Evolutionary conservation across 2,888 invertebrate species (phyloP), one percentile per base, ranked within the genome.

Genomic region (Selenia dentaria): DNA sequence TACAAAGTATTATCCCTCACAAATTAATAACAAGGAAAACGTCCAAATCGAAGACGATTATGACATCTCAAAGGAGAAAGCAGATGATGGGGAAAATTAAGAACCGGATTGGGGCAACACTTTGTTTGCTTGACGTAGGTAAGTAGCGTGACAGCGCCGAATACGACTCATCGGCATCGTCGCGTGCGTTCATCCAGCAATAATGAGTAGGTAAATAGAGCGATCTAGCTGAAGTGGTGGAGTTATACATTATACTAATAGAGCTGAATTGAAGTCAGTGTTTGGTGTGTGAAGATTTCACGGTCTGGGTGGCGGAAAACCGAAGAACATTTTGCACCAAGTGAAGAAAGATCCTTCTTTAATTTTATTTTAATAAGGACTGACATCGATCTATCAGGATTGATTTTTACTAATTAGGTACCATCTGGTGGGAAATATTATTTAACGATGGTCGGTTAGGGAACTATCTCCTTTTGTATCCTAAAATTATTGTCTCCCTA

Each of bases 91-190:
- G 63, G 64, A 70, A 64, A 68, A 71, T 71, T 70, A 62, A 57
- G 65, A 74, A 71, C 74, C 71, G 69, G 71, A 66, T 62, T 42
- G 57, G 47, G 41, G 47, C 41, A 59, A 52, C 59, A 40, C 34
- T 51, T 41, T 61, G 46, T 61, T 45, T 57, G 50, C 40, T 57
- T 39, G 57, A 45, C 51, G 54, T 43, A 56, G 64, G 68, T 71
- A 80, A 83, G 82, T 83, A 74, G 67, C 80, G 74, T 82, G 77
- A 79, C 76, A 44, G 42, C 58, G 37, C 29, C 43, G 52, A 49
- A 35, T 53, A 40, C 40, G 35, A 36, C 49, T 54, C 42, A 37
- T 45, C 48, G 49, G 45, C 48, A 32, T 38, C 67, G 49, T 55
- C 49, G 44, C 59, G 61, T 62, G 57, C 66, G 65, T 54, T 64